Evolutionary conservation across 2,888 invertebrate genomes (phyloP), one percentile per base, ranked within the genome.

Genomic region (Nymphalis polychloros): DNA sequence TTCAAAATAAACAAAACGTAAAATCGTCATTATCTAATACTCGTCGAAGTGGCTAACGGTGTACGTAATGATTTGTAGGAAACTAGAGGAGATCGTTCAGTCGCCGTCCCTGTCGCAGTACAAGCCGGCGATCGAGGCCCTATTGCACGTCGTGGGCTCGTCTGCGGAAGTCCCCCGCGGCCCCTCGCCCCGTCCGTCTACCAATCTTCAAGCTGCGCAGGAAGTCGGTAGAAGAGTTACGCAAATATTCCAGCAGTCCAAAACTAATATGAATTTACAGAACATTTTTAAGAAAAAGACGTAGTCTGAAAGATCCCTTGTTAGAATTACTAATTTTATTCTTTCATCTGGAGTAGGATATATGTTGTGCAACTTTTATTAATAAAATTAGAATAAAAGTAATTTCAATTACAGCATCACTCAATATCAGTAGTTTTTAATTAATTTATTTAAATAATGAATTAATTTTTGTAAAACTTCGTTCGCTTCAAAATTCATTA

Each of bases 241-340:
- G 31, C 91, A 90, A 65, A 93, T 93, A 78, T 92, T 93, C 81
- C 89, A 93, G 59, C 88, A 91, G 23, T 90, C 90, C 57, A 93
- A 93, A 70, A 84, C 83, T 0, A 92, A 92, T 63, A 93, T 92
- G 80, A 90, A 92, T 72, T 72, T 93, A 53, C 93, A 85, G 68
- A 93, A 87, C 70, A 92, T 93, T 77, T 93, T 93, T 70, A 93
- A 93, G 73, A 93, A 93, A 82, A 93, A 93, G 78, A 87, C 91
- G 31, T 93, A 91, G 73, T 72, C 19, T 27, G 5, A 20, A 10
- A 4, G 16, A 2, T 41, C 4, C 1, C 4, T 41, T 41, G 2
- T 41, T 41, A 41, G 41, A 41, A 13, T 13, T 41, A 31, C 0
- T 31, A 31, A 31, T 31, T 31, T 31, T 31, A 10, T 41, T 41